These are phyloP conservation scores for Psittacula derbiana DNA, from an alignment of 2,797 vertebrate species.

Conservation along the genomic window DNA sequence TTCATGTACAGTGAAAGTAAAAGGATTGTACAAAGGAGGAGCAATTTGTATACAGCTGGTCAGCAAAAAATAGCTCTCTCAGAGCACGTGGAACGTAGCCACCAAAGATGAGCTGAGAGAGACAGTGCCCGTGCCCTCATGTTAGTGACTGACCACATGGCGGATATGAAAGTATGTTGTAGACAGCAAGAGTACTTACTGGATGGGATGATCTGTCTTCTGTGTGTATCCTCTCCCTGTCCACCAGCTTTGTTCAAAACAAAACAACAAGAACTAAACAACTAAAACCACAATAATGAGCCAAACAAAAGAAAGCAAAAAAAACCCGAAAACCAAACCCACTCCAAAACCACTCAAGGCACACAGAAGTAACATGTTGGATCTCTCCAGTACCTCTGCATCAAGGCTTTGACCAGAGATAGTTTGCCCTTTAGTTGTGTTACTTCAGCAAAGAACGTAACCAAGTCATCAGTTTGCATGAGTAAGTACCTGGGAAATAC, in stretches of 20 bases:
- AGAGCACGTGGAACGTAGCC: not conserved
- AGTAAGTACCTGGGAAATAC: not conserved
- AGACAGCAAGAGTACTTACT: not conserved
- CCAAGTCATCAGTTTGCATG: not conserved
- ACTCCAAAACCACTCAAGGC: not conserved
- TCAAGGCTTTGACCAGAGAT: not conserved
- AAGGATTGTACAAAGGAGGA: not conserved
- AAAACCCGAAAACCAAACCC: not conserved
- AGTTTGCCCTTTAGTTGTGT: not conserved
- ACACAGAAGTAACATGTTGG: not conserved
- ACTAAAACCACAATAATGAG: not conserved
- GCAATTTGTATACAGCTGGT: not conserved
- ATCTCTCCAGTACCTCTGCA: not conserved
- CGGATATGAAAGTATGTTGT: not conserved
- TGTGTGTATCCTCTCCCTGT: not conserved
- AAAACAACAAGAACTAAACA: not conserved
- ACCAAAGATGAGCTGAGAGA: not conserved
- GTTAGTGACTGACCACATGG: not conserved
- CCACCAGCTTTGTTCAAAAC: not conserved
- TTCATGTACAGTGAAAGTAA: not conserved
- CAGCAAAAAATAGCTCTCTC: not conserved
- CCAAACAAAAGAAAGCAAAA: not conserved
- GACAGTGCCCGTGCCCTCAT: not conserved
- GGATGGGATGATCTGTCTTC: not conserved
- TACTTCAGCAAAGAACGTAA: not conserved